These are phyloP conservation scores for Platyura marginata DNA, from an alignment of 1,140 invertebrate species.

Conservation along the genomic window DNA sequence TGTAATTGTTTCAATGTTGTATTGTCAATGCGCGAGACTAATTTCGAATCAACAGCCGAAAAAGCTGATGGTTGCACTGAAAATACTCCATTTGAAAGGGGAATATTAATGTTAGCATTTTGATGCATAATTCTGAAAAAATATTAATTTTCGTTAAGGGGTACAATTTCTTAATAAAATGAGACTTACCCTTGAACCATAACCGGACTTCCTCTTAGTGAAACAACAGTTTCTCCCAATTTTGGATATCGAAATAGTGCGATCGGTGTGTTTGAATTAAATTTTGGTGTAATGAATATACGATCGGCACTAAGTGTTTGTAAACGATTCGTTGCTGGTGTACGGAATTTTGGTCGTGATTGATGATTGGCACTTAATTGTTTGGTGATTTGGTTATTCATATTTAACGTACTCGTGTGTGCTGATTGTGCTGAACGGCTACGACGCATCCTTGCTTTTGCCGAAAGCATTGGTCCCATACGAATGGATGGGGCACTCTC, in stretches of 20 bases:
- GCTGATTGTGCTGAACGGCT: constrained; percentile 15
- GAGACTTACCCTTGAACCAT: constrained; percentile 25
- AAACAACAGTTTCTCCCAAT: constrained; percentile 37
- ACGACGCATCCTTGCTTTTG: constrained; percentile 12
- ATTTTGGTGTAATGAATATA: constrained; percentile 8
- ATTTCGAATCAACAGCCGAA: constrained; percentile 11
- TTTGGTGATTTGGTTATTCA: not conserved
- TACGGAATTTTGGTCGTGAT: constrained; percentile 19
- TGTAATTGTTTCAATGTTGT: constrained; percentile 16
- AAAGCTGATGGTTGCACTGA: constrained; percentile 17
- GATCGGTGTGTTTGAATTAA: constrained; percentile 31
- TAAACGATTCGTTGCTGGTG: constrained; percentile 13
- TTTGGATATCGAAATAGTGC: constrained; percentile 34
- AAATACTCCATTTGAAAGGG: constrained; percentile 29
- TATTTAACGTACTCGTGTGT: constrained; percentile 6
- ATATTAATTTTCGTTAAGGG: not conserved
- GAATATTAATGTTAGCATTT: constrained; percentile 37
- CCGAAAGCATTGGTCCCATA: constrained; percentile 18
- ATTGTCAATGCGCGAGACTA: constrained; percentile 14
- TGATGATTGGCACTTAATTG: constrained; percentile 2
- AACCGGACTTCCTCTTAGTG: constrained; percentile 38
- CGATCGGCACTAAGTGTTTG: constrained; percentile 22
- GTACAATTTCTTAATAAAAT: not conserved
- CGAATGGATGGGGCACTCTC: constrained; percentile 15
- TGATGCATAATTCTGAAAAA: constrained; percentile 20